A percentile compares a stretch with the other conserved stretches of the same genome.
These are phyloP conservation scores for Gastrophysa polygoni DNA, from an alignment of 2,888 invertebrate genomes.

Conservation along the genomic window DNA sequence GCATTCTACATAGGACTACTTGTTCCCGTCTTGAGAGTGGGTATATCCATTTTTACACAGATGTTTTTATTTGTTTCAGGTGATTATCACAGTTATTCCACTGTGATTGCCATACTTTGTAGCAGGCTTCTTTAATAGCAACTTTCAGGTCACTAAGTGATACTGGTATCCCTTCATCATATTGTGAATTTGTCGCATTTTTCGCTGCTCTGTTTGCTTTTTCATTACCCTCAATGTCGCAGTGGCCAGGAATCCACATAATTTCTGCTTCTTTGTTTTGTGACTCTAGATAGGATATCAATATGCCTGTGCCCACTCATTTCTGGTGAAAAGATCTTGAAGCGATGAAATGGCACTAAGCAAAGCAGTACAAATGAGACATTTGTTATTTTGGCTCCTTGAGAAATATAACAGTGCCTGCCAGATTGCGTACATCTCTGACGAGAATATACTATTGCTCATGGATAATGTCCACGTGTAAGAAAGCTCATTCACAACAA, in stretches of 20 bases:
- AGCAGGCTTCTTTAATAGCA: background rate
- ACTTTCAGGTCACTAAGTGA: background rate
- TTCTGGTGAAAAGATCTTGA: background rate
- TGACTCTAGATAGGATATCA: no score
- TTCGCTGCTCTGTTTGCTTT: background rate
- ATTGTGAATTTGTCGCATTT: background rate
- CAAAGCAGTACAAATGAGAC: background rate
- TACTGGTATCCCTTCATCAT: background rate
- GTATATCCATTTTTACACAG: background rate
- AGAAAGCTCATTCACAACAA: no score
- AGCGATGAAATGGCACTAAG: background rate
- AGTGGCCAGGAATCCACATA: conserved; percentile 3
- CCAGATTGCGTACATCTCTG: conserved; percentile 7
- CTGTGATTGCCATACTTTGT: background rate
- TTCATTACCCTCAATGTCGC: background rate
- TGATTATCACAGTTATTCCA: background rate
- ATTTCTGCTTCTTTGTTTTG: background rate
- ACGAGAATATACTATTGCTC: background rate
- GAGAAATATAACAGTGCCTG: conserved; percentile 7
- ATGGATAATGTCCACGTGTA: no score
- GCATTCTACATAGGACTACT: background rate
- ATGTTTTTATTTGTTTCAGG: background rate
- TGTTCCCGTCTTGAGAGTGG: background rate
- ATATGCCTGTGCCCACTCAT: background rate
- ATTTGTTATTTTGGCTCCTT: background rate